Evolutionary conservation across 2,888 invertebrate species (phyloP).

Genomic region (Pseudococcus viburni): DNA sequence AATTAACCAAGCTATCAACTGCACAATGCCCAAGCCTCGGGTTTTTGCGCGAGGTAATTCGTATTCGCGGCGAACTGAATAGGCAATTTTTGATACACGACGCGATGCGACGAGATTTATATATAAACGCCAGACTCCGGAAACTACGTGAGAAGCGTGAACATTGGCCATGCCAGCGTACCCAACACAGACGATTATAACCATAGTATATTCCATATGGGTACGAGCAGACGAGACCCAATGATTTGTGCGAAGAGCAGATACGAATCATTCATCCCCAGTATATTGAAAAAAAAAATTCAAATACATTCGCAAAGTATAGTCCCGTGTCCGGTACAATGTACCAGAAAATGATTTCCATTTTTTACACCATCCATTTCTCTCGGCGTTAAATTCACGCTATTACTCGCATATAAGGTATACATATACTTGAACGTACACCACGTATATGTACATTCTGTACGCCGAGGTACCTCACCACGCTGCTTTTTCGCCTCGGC

Average conservation of each 20-base stretch:
- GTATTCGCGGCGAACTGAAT: slow-evolving; percentile 1
- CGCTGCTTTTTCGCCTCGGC: neutral
- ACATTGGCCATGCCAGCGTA: neutral
- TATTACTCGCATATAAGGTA: neutral
- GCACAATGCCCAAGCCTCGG: too few relatives aligned
- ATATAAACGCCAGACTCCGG: neutral
- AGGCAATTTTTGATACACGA: slow-evolving; percentile 35
- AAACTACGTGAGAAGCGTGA: neutral
- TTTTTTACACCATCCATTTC: neutral
- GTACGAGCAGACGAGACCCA: too few relatives aligned
- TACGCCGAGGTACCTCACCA: neutral
- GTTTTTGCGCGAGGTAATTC: neutral
- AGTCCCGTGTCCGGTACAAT: neutral
- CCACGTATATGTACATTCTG: neutral
- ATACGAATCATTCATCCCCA: neutral
- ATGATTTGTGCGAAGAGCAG: too few relatives aligned
- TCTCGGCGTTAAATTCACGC: neutral
- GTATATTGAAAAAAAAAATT: neutral
- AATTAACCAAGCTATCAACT: too few relatives aligned
- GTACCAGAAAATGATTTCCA: neutral
- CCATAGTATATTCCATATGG: too few relatives aligned
- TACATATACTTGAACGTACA: neutral
- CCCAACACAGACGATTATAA: too few relatives aligned
- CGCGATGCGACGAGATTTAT: neutral
- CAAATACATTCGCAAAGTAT: neutral